Conservation (phyloP, 2,888 invertebrate species). For the Sepioteuthis lessoniana region DNA sequence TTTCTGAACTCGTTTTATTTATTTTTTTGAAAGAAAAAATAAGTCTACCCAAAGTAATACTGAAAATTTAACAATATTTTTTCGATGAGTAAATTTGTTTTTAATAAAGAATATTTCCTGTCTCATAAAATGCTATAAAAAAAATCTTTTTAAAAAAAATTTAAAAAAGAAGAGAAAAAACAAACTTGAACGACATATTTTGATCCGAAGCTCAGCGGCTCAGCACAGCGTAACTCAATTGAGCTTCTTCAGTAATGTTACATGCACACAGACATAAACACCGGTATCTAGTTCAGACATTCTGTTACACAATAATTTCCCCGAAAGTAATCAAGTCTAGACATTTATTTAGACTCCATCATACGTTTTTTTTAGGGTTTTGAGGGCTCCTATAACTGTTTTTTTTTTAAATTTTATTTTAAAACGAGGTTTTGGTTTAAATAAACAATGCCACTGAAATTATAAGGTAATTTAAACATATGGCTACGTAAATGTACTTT, state of each 20-base stretch:
- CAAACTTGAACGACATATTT: neutral
- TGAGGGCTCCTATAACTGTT: neutral
- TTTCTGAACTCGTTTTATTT: too few relatives aligned
- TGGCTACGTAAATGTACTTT: neutral
- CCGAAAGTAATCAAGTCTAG: conserved; percentile 1
- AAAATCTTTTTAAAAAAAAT: too few relatives aligned
- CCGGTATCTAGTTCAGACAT: neutral
- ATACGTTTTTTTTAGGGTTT: neutral
- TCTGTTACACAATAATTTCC: neutral
- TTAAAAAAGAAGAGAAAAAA: too few relatives aligned
- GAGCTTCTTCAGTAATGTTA: neutral
- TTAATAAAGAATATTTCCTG: too few relatives aligned
- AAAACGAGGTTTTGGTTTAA: neutral
- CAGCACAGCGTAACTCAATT: too few relatives aligned
- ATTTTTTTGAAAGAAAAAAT: too few relatives aligned
- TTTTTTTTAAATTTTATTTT: neutral
- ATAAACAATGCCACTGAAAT: neutral
- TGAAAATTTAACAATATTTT: too few relatives aligned
- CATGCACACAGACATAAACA: neutral
- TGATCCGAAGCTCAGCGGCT: neutral
- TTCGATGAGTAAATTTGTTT: too few relatives aligned
- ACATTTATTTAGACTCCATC: neutral
- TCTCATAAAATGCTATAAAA: too few relatives aligned
- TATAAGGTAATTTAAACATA: neutral
- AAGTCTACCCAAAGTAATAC: too few relatives aligned